Percentiles rank a stretch among this genome's conserved stretches.
These are phyloP conservation scores for Drosophila affinis DNA, from an alignment of 2,888 invertebrate genomes.

Conservation along the genomic window DNA sequence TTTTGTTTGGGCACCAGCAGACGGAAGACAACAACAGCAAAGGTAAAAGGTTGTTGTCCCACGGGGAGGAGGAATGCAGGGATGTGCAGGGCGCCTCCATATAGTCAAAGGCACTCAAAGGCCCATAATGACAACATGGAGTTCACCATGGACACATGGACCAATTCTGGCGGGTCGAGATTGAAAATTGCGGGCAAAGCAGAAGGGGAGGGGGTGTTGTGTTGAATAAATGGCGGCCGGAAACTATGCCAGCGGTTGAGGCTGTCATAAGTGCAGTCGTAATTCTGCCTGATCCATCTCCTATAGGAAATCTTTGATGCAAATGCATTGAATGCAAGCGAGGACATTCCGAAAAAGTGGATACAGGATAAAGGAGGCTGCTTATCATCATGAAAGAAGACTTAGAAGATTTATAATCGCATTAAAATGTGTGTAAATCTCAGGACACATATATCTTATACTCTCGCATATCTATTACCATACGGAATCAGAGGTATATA, in stretches of 20 bases:
- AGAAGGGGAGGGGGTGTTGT: not conserved
- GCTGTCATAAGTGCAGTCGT: not conserved
- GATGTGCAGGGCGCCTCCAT: constrained; percentile 8
- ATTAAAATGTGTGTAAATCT: constrained; percentile 64
- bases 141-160: not conserved
- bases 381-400: constrained; percentile 52
- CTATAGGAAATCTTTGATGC: not conserved
- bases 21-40: constrained; percentile 40
- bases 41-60: constrained; percentile 63
- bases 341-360: not conserved
- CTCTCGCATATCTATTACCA: constrained; percentile 18
- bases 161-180: not conserved
- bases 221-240: not conserved
- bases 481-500: not conserved
- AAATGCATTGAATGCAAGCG: no score
- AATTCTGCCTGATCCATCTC: no score
- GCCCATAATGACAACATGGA: constrained; percentile 62
- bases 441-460: constrained; percentile 18
- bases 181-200: not conserved
- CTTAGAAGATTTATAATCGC: constrained; percentile 66
- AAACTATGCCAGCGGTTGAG: not conserved
- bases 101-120: constrained; percentile 29
- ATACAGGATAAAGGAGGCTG: not conserved
- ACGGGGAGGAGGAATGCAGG: not conserved
- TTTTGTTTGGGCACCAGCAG: constrained; percentile 60